Evolutionary conservation across 2,797 vertebrate species (phyloP), one percentile per base, ranked within the genome.

Genomic region (Squalus acanthias): DNA sequence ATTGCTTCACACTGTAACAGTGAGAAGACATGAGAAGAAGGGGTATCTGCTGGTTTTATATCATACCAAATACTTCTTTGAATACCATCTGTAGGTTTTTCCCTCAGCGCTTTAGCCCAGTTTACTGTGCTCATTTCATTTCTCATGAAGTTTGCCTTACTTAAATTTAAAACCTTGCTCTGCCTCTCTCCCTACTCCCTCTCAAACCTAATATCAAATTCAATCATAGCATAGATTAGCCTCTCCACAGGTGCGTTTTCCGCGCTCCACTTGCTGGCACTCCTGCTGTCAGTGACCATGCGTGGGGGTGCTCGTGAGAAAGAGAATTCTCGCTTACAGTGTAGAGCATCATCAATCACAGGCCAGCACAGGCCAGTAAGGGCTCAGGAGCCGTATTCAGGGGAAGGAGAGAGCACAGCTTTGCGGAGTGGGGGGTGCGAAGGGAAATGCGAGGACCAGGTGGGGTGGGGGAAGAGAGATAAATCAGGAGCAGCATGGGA

Each of bases 81-180:
- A 57, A 57, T 12, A 79, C 33, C n/a, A 15, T 85, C 79, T 29
- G 20, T 0, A 85, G 17, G 79, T 0, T 46, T 87, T 53, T 26
- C 85, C 50, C 39, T 87, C 9, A 87, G 50, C 46, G 24, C 6
- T 87, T 87, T 26, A 24, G 85, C 50, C 39, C n/a, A 46, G n/a
- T 82, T 82, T 39, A 39, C 3, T 82, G 85, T 3, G 10, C 9
- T 53, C 46, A 87, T 53, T 87, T 87, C 20, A 87, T 87, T 70
- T 87, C 22, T 10, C 46, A 26, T 70, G 69, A 70, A 70, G 69
- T 70, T 70, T 26, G 85, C 20, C 85, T 87, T 87, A 87, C 85
- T 87, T 87, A 50, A 87, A 87, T 87, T 53, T 87, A 87, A 87
- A 87, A 87, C 50, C 85, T 87, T 53, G 6, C 85, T 50, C 82